phyloP scores from a whole-genome alignment of 2,113 vertebrate genomes.

The Circaetus gallicus region DNA sequence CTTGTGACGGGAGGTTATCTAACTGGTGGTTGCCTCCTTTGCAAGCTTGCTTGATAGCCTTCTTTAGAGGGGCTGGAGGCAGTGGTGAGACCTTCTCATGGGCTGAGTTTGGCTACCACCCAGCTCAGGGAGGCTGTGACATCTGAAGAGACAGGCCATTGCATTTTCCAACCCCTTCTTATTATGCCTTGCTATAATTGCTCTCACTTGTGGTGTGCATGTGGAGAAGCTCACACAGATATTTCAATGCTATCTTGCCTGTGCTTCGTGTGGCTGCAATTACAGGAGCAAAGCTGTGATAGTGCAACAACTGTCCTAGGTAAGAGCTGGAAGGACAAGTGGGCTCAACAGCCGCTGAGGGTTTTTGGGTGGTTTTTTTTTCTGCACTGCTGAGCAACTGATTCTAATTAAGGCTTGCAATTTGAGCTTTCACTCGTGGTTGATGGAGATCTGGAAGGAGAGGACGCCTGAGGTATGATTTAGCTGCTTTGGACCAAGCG shows the following conservation, averaged over 20 bases:
- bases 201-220: background rate
- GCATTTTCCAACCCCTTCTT: background rate
- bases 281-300: background rate
- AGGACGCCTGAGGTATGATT: background rate
- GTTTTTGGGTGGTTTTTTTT: background rate
- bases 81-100: background rate
- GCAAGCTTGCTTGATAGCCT: background rate
- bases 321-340: background rate
- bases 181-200: background rate
- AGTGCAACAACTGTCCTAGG: background rate
- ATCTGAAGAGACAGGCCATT: background rate
- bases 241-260: background rate
- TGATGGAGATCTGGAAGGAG: background rate
- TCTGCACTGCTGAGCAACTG: background rate
- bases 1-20: background rate
- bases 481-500: background rate
- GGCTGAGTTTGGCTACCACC: background rate
- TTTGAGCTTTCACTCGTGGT: background rate
- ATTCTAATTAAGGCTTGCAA: background rate
- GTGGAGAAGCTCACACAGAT: background rate
- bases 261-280: accelerated
- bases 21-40: background rate
- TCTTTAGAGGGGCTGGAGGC: background rate
- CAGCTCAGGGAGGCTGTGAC: background rate
- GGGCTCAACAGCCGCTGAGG: background rate